Evolutionary conservation across 2,888 invertebrate genomes (phyloP), one percentile per base, ranked within the genome.

Genomic region (Panorpa germanica): DNA sequence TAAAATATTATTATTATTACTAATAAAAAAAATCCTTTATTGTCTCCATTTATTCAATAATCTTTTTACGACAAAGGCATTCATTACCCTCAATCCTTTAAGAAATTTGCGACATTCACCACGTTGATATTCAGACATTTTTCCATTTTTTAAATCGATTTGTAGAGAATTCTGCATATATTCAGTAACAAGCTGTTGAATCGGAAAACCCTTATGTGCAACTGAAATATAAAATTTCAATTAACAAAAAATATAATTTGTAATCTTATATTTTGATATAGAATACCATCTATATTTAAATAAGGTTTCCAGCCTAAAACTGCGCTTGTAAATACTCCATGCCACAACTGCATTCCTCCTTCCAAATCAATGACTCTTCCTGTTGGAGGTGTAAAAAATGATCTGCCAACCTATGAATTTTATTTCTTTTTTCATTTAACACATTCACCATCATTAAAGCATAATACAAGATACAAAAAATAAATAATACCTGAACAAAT

Each of bases 301-400:
- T 40, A 54, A 29, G 83, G 80, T 41, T 68, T 71, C 65, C 85
- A 81, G 8, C 90, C 90, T 30, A 93, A 70, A 37, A 88, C 69
- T 0, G 88, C 85, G 6, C 85, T 81, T 52, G 93, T 91, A 57
- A 83, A 96, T 11, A 10, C 8, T 9, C n/a, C 3, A 15, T 9
- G 45, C 78, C 91, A 91, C 46, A 93, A 71, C 49, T 91, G 85
- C 43, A 85, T 60, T 0, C 91, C 88, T 27, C 71, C 74, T 1
- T 76, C 71, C 7, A 96, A 58, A 45, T 62, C 59, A 1, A n/a
- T n/a, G n/a, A 36, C 9, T 9, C 9, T 15, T 2, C 33, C 11
- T 2, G 4, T 5, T 0, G 66, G 63, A 3, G 54, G 54, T 16
- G 66, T 68, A 53, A 81, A 93, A 47, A 77, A 85, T 9, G 85